Evolutionary conservation across 2,113 vertebrate genomes (phyloP), one percentile per base, ranked within the genome.

Genomic region (Myotis yumanensis): DNA sequence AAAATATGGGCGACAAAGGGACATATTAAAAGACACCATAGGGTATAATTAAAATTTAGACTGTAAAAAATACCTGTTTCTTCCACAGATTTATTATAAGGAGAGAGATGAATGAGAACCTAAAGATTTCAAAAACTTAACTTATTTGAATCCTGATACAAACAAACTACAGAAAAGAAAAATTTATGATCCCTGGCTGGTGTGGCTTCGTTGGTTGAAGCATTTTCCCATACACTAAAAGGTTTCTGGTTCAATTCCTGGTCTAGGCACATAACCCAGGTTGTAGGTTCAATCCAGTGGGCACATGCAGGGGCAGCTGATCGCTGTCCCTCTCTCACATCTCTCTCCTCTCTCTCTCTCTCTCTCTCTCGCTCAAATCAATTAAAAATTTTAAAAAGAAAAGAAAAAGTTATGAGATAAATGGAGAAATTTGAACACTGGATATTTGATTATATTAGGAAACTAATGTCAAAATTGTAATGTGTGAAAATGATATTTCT

Each of bases 11-110:
- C 40, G 15, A 30, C 40, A 86, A 57, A 88, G 14, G 35, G 8
- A 37, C 12, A 11, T 73, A 43, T 83, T 66, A 66, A 25, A 83
- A 93, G 72, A 80, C 15, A 62, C 8, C 43, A 89, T 52, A 30
- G 16, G 32, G 35, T 68, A 79, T 52, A 89, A 86, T 69, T 73
- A 84, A 84, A 95, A 90, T 87, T 75, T 28, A 87, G 71, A 64
- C 80, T 35, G 0, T 30, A 59, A 77, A 81, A 62, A 51, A 16
- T 9, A 68, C 10, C 32, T 69, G 14, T 76, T 92, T 87, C 68
- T 86, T 89, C 52, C 93, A 93, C 40, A 87, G 93, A 93, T 68
- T 14, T 72, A 82, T 48, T 25, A 59, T 1, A 57, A 80, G 85
- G 51, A 73, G 46, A 75, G 1, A 92, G 71, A 81, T 64, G 30